Evolutionary conservation across 1,140 invertebrate genomes (phyloP), one percentile per base, ranked within the genome.

Genomic region (Trachymyrmex cornetzi): DNA sequence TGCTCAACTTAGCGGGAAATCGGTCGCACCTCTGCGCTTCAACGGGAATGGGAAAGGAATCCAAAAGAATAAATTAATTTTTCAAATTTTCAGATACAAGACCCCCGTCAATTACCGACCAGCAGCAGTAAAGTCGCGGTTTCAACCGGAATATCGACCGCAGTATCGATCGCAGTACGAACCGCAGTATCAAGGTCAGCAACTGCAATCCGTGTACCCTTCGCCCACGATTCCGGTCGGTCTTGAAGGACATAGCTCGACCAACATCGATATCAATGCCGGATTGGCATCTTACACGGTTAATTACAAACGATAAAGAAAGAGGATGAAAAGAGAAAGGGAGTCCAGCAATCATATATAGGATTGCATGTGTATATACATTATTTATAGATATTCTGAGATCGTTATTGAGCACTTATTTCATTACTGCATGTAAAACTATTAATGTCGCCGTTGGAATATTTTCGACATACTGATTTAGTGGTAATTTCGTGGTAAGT

Each of bases 261-360:
- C 96, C 64, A 97, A 97, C 89, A 96, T 97, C 67, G 96, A 97
- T 89, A 95, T 97, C n/a, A 96, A 95, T 91, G 96, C 96, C 66
- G 91, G 79, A 44, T 34, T 92, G 14, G 97, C 97, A 27, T 97
- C 97, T 19, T 98, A 98, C 92, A 96, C 96, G 24, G 96, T 98
- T 64, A 96, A 96, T 89, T 98, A 98, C 92, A 96, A 89, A 74
- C 88, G 91, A 92, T 92, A 89, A 86, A 66, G 11, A 38, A 64
- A 22, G n/a, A 55, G 44, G 14, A 27, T 6, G 44, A 64, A 53
- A 30, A 53, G 48, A 27, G 16, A 85, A n/a, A 77, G 63, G 44
- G 30, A 85, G 12, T 63, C 12, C 19, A 27, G 22, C 6, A 82
- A 61, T 30, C 11, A 7, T 14, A 22, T 12, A 69, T 48, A 44